These are phyloP conservation scores for Xylota segnis DNA, from an alignment of 2,888 invertebrate genomes.

Conservation along the genomic window DNA sequence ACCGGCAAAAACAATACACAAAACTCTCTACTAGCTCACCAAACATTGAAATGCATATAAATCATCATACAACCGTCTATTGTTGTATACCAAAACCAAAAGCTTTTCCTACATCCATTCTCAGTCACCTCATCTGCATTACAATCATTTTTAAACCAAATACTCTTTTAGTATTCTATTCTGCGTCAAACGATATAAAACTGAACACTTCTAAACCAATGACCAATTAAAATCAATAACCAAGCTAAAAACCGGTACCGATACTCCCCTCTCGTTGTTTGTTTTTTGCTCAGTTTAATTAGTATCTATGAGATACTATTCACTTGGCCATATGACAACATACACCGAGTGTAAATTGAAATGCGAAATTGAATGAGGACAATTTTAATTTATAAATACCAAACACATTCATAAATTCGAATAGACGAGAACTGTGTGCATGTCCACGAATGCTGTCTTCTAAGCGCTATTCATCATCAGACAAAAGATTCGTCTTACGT, in stretches of 20 bases:
- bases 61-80: not conserved
- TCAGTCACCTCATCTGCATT: not conserved
- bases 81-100: not conserved
- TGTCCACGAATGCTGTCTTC: not conserved
- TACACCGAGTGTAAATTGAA: constrained; percentile 24
- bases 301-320: constrained; percentile 12
- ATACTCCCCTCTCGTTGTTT: not conserved
- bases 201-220: constrained; percentile 9
- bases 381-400: constrained; percentile 13
- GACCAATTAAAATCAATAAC: constrained; percentile 58
- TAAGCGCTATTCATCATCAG: constrained; percentile 8
- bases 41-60: not conserved
- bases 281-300: constrained; percentile 15
- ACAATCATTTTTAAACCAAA: not conserved
- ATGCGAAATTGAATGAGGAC: constrained; percentile 29
- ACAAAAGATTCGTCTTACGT: constrained; percentile 16
- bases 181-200: not conserved
- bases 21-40: too few species aligned
- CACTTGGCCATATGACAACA: not conserved
- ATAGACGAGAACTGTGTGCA: not conserved
- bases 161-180: not conserved
- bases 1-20: too few species aligned
- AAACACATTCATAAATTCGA: constrained; percentile 28
- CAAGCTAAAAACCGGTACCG: not conserved
- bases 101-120: not conserved